These are phyloP conservation scores for Dendrocopos noguchii DNA, from an alignment of 2,113 vertebrate species.

Conservation along the genomic window DNA sequence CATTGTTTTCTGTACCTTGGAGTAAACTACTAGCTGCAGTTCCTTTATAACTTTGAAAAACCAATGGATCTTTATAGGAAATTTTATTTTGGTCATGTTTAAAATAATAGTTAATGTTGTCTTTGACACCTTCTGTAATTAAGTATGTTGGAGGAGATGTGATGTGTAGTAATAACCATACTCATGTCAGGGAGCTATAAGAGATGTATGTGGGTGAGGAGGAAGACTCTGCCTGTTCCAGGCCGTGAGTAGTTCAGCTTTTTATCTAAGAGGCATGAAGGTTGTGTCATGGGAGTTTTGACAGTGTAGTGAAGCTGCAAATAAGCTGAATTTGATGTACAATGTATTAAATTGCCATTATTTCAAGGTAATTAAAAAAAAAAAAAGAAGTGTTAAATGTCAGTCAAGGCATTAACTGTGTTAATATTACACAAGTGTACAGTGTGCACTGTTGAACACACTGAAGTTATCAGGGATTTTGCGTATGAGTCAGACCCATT, in stretches of 20 bases:
- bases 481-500: neutral
- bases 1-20: neutral
- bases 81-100: neutral
- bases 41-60: neutral
- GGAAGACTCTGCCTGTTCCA: neutral
- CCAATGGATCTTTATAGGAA: neutral
- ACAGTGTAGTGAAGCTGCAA: neutral
- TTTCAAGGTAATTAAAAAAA: neutral
- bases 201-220: neutral
- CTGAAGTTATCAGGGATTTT: neutral
- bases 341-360: neutral
- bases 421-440: neutral
- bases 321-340: neutral
- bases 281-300: neutral
- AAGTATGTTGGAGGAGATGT: neutral
- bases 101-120: neutral
- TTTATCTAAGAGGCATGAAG: neutral
- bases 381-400: neutral
- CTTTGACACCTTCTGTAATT: neutral
- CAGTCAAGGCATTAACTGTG: neutral
- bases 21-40: neutral
- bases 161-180: neutral
- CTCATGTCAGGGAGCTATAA: neutral
- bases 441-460: neutral
- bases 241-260: neutral